Conservation (phyloP, 2,888 invertebrate species). For the Drosophila stalkeri region DNA sequence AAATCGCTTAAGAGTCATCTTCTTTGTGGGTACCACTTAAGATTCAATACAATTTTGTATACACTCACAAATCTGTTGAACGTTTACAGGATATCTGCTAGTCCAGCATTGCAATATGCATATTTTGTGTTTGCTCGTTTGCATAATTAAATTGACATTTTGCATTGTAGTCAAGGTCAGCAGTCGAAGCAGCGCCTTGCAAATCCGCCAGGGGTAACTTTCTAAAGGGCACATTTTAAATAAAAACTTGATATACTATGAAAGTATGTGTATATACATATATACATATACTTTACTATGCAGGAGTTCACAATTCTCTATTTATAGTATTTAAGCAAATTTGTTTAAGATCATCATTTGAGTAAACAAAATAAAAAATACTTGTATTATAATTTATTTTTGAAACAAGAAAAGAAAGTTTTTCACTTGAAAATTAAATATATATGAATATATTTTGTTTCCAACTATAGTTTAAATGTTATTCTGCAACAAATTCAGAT, state of each 20-base stretch:
- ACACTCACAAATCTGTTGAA: not conserved
- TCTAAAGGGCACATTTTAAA: not conserved
- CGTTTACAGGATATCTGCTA: not conserved
- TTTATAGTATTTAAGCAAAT: not conserved
- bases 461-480: not conserved
- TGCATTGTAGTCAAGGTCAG: constrained; percentile 34
- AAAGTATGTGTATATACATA: not conserved
- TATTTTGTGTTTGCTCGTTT: not conserved
- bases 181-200: not conserved
- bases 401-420: not conserved
- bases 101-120: not conserved
- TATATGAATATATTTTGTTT: too few relatives aligned
- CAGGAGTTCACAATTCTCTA: not conserved
- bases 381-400: not conserved
- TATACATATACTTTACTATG: not conserved
- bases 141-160: constrained; percentile 49
- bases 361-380: not conserved
- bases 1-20: too few relatives aligned
- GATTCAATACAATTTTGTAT: not conserved
- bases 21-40: not conserved
- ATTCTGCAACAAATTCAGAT: not conserved
- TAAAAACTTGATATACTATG: not conserved
- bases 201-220: constrained; percentile 1
- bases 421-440: not conserved
- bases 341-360: not conserved